Conservation (phyloP, 2,113 vertebrate species). For the Podarcis raffonei region DNA sequence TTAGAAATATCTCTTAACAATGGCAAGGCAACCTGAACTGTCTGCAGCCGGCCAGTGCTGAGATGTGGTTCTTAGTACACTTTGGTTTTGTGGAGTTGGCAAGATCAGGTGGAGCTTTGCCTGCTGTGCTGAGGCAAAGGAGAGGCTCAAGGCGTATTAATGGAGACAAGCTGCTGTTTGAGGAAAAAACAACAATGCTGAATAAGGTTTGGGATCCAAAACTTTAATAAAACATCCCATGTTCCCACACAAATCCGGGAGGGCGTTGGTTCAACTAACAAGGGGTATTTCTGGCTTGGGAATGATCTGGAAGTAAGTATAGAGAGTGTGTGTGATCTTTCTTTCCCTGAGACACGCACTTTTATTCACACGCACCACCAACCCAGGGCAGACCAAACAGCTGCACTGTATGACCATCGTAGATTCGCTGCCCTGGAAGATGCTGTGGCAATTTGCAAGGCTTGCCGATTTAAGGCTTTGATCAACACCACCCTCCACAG, state of each 20-base stretch:
- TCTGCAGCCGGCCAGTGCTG: not conserved
- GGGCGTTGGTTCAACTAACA: not conserved
- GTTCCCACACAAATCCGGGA: conserved; percentile 10
- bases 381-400: not conserved
- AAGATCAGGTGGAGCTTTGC: not conserved
- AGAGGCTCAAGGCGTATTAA: not conserved
- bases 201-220: conserved; percentile 1
- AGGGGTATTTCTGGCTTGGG: not conserved
- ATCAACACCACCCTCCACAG: not conserved
- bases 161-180: not conserved
- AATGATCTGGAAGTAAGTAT: not conserved
- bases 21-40: not conserved
- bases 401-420: not conserved
- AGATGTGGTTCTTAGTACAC: not conserved
- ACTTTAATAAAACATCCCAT: not conserved
- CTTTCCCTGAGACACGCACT: not conserved
- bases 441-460: not conserved
- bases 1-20: not conserved
- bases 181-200: not conserved
- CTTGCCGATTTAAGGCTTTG: not conserved
- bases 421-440: not conserved
- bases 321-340: not conserved
- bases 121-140: not conserved
- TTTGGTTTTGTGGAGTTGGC: not conserved
- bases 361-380: not conserved